Base-by-base conservation (phyloP, 2,797 vertebrate genomes). In the Leptodactylus fallax region DNA sequence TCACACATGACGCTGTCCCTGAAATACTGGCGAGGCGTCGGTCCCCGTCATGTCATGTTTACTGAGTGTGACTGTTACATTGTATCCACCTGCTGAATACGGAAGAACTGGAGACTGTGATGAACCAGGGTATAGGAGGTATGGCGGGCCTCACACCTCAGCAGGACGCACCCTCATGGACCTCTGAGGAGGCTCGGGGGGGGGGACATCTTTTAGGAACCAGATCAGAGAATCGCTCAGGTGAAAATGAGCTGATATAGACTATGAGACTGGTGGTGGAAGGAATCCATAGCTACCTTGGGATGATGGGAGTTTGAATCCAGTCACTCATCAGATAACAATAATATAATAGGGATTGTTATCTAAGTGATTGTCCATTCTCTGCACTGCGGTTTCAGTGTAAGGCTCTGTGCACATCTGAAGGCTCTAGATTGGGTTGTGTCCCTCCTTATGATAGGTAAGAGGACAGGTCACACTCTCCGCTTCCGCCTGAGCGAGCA, bases 401-500 rank as follows among this genome's bases (percentile, higher is more conserved):
- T 3, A 51, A 36, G 7, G 45, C 36, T 21, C 23, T 14, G 10
- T 13, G 23, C 23, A 1, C 55, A 19, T 27, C 21, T 45, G 56
- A 21, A 55, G 76, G 3, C 7, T 58, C n/a, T 23, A 23, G 17
- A 5, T 14, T n/a, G 25, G 77, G 53, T 49, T 25, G 7, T 11
- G 58, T 11, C 51, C 71, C 71, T 13, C 45, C 19, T 76, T 55
- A n/a, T 76, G 53, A 25, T 21, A n/a, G 45, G 49, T 36, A 6
- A 27, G 45, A 13, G 80, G 69, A 53, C 80, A n/a, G 71, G 71
- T 83, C 60, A 79, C 67, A 17, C 58, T 58, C 65, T 55, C 27
- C 77, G 9, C 23, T 86, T 63, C 85, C 55, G 63, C 51, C 51
- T 88, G 81, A 83, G 49, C 51, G 19, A 45, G 53, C 86, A 71